phyloP scores from a whole-genome alignment of 2,797 vertebrate species.

The Alectoris magna region DNA sequence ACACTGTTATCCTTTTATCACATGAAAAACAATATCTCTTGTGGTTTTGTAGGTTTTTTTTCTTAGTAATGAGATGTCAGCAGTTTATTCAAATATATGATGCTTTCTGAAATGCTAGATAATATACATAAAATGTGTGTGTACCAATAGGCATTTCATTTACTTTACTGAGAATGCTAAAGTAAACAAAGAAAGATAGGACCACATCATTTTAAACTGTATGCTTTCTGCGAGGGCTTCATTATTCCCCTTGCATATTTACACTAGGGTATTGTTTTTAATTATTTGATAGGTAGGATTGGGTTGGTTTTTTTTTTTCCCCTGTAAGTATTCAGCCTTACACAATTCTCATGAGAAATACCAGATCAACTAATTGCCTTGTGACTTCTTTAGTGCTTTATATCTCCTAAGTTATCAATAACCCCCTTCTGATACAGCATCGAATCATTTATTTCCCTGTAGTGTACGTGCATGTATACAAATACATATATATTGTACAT shows the following conservation, averaged over 20 bases:
- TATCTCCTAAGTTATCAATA: background rate
- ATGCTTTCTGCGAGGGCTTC: background rate
- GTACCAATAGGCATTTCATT: background rate
- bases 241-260: background rate
- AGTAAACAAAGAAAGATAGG: background rate
- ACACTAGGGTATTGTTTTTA: background rate
- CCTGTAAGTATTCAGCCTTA: background rate
- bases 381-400: background rate
- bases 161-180: background rate
- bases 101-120: background rate
- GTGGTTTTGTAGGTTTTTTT: background rate
- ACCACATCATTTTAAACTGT: background rate
- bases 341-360: background rate
- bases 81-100: background rate
- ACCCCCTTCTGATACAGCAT: background rate
- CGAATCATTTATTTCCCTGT: background rate
- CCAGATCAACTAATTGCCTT: background rate
- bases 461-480: background rate
- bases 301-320: background rate
- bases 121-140: background rate
- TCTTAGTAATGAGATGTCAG: background rate
- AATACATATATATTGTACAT: accelerated
- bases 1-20: background rate
- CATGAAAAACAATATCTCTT: background rate
- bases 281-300: background rate